Percentiles rank a stretch among this genome's conserved stretches.
Conservation (phyloP, 2,888 invertebrate species). For the Uropetala carovei region DNA sequence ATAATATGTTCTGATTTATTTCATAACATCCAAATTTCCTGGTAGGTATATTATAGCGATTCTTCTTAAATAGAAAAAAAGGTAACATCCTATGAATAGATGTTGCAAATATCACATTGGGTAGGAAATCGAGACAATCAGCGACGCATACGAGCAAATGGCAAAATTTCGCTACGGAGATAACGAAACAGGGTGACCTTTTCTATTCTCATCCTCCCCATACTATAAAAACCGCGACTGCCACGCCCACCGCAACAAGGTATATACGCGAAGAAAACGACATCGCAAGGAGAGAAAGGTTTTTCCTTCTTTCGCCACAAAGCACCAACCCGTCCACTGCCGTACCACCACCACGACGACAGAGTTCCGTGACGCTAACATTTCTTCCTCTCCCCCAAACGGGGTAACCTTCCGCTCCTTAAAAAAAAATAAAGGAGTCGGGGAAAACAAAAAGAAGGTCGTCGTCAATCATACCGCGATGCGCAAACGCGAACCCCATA, state of each 20-base stretch:
- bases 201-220: background rate
- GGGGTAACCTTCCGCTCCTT: background rate
- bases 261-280: background rate
- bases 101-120: too few relatives aligned
- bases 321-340: background rate
- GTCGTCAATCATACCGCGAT: background rate
- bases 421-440: background rate
- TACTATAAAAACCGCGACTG: background rate
- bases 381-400: background rate
- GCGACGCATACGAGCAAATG: background rate
- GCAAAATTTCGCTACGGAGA: background rate
- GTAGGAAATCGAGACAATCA: too few relatives aligned
- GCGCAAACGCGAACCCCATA: background rate
- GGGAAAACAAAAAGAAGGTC: background rate
- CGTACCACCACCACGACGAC: background rate
- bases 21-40: too few relatives aligned
- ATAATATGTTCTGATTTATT: too few relatives aligned
- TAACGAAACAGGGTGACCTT: background rate
- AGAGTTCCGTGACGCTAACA: background rate
- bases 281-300: background rate
- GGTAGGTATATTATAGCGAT: too few relatives aligned
- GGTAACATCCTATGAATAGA: too few relatives aligned
- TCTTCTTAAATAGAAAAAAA: too few relatives aligned
- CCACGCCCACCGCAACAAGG: background rate
- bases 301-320: background rate